Evolutionary conservation across 2,113 vertebrate species (phyloP).

Genomic region (Entelurus aequoreus): DNA sequence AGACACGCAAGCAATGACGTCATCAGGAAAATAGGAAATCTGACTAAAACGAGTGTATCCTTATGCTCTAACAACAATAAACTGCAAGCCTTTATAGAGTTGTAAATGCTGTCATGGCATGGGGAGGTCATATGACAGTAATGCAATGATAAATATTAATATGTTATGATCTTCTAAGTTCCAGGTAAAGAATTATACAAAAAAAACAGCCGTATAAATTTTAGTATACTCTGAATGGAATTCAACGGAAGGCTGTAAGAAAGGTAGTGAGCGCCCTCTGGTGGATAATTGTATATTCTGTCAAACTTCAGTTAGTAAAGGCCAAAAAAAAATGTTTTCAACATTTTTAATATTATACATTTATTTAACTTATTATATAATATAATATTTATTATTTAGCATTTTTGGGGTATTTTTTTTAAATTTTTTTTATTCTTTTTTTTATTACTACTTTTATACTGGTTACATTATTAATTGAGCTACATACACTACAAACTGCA

Average conservation of each 20-base stretch:
- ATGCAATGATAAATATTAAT: slow-evolving; percentile 30
- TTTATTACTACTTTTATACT: neutral
- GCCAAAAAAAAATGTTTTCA: neutral
- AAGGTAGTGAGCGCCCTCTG: neutral
- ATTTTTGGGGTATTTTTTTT: neutral
- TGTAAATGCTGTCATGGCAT: slow-evolving; percentile 24
- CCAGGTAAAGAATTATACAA: neutral
- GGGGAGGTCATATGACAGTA: slow-evolving; percentile 19
- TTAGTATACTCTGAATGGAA: neutral
- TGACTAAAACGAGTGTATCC: slow-evolving; percentile 27
- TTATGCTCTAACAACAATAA: slow-evolving; percentile 25
- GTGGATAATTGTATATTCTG: neutral
- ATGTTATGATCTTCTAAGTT: neutral
- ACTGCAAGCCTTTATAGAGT: slow-evolving; percentile 27
- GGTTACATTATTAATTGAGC: neutral
- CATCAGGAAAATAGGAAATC: slow-evolving; percentile 50
- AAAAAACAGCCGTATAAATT: neutral
- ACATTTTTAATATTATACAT: too few relatives aligned
- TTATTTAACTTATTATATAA: neutral
- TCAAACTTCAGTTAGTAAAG: neutral
- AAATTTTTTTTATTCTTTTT: neutral
- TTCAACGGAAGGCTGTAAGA: neutral
- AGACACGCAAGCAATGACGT: slow-evolving; percentile 1
- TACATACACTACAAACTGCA: too few relatives aligned
- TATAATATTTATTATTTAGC: neutral